Evolutionary conservation across 2,797 vertebrate species (phyloP).

Genomic region (Threskiornis aethiopicus): DNA sequence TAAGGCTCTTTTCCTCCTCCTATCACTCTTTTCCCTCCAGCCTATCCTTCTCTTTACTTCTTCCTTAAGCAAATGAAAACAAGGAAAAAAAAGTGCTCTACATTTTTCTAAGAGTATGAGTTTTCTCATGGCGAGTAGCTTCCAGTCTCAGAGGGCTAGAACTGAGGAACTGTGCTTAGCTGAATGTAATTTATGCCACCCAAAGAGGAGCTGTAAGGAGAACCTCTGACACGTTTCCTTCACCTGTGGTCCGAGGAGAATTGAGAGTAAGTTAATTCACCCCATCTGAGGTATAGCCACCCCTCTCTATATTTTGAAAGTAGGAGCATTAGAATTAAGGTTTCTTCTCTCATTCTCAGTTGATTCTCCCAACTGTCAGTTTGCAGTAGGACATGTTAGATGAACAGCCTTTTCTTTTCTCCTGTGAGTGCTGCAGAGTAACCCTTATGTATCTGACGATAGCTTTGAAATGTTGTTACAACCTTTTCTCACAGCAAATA

Average conservation of each 20-base stretch:
- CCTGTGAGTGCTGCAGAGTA: background rate
- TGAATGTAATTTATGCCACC: background rate
- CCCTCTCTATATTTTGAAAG: background rate
- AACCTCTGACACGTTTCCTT: background rate
- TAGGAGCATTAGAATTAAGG: background rate
- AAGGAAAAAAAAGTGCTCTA: fast-evolving
- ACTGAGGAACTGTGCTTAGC: background rate
- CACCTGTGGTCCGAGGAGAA: background rate
- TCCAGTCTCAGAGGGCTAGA: background rate
- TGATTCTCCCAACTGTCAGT: background rate
- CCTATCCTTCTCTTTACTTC: background rate
- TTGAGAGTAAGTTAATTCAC: background rate
- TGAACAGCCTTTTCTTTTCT: background rate
- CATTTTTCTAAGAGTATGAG: background rate
- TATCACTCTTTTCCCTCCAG: background rate
- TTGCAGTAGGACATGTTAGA: background rate
- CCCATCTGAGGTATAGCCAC: background rate
- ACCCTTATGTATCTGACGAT: background rate
- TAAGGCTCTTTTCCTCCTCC: fast-evolving
- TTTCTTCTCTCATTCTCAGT: background rate
- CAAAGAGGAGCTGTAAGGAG: background rate
- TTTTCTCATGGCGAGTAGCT: background rate
- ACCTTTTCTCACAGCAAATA: background rate
- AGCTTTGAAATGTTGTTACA: background rate
- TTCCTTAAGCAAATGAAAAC: background rate